These are phyloP conservation scores for Galaxias olidus DNA, from an alignment of 2,797 vertebrate species.

Conservation along the genomic window DNA sequence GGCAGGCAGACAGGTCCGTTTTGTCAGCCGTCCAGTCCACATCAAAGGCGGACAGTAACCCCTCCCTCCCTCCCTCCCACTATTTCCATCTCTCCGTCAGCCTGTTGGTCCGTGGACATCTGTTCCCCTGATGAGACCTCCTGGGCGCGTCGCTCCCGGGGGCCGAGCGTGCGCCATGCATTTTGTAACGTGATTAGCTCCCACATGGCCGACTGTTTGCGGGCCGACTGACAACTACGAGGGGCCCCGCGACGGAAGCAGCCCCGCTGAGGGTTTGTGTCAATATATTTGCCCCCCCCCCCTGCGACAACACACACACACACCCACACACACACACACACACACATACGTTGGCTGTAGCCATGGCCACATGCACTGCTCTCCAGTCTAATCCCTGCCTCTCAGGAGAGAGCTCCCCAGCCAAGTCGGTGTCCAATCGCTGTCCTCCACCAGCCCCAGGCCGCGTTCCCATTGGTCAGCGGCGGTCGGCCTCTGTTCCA, in stretches of 20 bases:
- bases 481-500: conserved; percentile 34
- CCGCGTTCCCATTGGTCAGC: conserved; percentile 26
- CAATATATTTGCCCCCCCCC: too few species aligned
- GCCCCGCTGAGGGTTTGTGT: too few species aligned
- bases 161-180: not conserved
- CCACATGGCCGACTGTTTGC: not conserved
- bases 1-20: conserved; percentile 53
- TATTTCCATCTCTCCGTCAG: not conserved
- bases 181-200: too few species aligned
- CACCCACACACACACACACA: not conserved
- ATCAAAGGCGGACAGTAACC: conserved; percentile 47
- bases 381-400: conserved; percentile 9
- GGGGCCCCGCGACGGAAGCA: too few species aligned
- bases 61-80: not conserved
- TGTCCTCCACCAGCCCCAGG: conserved; percentile 29
- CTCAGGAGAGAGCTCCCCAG: conserved; percentile 22
- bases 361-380: conserved; percentile 23
- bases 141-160: conserved; percentile 41
- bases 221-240: too few species aligned
- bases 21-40: conserved; percentile 66
- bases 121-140: conserved; percentile 55
- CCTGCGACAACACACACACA: too few species aligned
- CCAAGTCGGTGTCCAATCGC: conserved; percentile 37
- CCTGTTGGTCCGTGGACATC: conserved; percentile 45
- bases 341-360: not conserved